phyloP scores from a whole-genome alignment of 1,140 invertebrate species.

The Trichoplusia ni region DNA sequence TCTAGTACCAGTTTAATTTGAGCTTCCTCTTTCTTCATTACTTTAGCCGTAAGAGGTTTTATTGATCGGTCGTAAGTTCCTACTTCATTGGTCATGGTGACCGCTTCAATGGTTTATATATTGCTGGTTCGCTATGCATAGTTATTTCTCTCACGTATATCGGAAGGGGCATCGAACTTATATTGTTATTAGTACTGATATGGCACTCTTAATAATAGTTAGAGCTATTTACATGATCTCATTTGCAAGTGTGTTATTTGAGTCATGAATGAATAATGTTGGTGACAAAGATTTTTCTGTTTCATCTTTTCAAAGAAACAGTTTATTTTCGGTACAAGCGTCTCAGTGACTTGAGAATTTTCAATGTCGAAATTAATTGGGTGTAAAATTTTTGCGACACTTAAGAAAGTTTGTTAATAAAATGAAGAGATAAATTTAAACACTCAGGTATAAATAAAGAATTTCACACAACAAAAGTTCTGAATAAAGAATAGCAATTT shows the following conservation, averaged over 20 bases:
- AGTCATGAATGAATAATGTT: conserved; percentile 44
- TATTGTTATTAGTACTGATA: conserved; percentile 59
- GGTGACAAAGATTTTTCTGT: conserved; percentile 19
- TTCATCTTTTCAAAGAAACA: neutral
- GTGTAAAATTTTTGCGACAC: no score
- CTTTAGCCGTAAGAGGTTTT: conserved; percentile 7
- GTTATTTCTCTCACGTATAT: conserved; percentile 66
- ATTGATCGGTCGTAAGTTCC: conserved; percentile 22
- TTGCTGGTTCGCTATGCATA: conserved; percentile 61
- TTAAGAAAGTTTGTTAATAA: no score
- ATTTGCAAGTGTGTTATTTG: conserved; percentile 59
- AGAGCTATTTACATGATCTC: conserved; percentile 54
- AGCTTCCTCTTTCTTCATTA: conserved; percentile 38
- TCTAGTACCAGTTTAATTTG: conserved; percentile 40
- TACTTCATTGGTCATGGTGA: conserved; percentile 33
- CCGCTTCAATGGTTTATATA: conserved; percentile 59
- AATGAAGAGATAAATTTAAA: no score
- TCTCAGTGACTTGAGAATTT: neutral
- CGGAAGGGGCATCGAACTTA: conserved; percentile 55
- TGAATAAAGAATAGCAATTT: no score
- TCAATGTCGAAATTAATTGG: neutral
- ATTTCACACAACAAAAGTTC: no score
- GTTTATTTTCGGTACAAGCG: neutral
- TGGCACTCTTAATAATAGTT: conserved; percentile 47
- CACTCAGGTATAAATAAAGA: no score